Base-by-base conservation (phyloP, 2,888 invertebrate species). In the Drosophila heteroneura region DNA sequence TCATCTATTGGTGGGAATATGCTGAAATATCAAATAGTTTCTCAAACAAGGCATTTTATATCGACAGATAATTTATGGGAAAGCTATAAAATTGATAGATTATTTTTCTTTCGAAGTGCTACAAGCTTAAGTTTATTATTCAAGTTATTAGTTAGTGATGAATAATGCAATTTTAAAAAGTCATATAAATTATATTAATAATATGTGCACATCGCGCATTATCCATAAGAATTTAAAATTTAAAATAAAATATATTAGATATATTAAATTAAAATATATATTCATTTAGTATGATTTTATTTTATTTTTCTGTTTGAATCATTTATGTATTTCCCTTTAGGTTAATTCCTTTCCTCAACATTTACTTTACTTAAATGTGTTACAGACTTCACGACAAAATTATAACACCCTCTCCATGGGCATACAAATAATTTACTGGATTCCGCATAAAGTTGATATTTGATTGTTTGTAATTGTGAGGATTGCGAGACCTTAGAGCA, bases 361-460 rank as follows among this genome's bases (percentile, higher is more conserved):
- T 41, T 22, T 22, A 12, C n/a, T 12, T 41, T 5, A 41, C 10
- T 22, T 22, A 5, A 22, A 47, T 22, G 14, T 22, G 22, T 14
- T 22, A 22, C 14, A 14, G 3, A 47, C 14, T 22, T 7, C 7
- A 22, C 4, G 14, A 14, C 22, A 22, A 14, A 7, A 16, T 4
- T 16, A 7, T 1, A 16, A 47, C 14, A 44, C 44, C 44, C 22
- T 14, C 4, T 47, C 12, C 22, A 47, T 16, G 14, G 22, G 7
- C 4, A 22, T 22, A 22, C 7, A 7, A 16, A 16, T 22, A 7
- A 7, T 47, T 16, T 16, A 26, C 4, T 47, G 2, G 14, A 47
- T 14, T 47, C 22, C 7, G 39, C 37, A 69, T 30, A 62, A 44
- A 33, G 30, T 52, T 47, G 26, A 57, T 35, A 60, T 66, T 51